Evolutionary conservation across 2,113 vertebrate genomes (phyloP).

Genomic region (Perca fluviatilis): DNA sequence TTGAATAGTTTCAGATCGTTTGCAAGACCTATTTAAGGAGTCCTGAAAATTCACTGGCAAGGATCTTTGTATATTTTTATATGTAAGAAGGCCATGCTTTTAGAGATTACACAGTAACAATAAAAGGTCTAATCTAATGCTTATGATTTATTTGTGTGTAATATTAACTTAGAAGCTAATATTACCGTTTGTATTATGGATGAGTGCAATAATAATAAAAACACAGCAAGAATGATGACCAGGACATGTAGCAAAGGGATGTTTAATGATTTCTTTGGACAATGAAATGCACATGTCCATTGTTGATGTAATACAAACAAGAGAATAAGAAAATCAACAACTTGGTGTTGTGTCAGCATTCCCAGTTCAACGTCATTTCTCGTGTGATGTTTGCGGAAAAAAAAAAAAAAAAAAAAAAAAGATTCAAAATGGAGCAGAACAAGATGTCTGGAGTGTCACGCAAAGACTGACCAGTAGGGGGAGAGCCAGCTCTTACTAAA

Average conservation of each 20-base stretch:
- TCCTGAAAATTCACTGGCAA: constrained; percentile 59
- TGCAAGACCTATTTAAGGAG: constrained; percentile 62
- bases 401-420: constrained; percentile 6
- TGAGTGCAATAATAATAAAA: constrained; percentile 53
- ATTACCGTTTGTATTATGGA: constrained; percentile 65
- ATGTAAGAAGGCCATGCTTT: constrained; percentile 74
- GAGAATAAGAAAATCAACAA: constrained; percentile 72
- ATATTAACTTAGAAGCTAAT: constrained; percentile 76
- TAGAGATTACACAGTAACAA: constrained; percentile 63
- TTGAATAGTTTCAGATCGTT: constrained; percentile 50
- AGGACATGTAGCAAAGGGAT: constrained; percentile 84
- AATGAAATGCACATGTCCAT: constrained; percentile 83
- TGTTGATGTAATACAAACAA: constrained; percentile 79
- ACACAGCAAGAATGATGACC: constrained; percentile 82
- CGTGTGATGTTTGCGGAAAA: constrained; percentile 10
- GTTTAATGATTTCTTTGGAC: constrained; percentile 85
- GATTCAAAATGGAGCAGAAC: constrained; percentile 61
- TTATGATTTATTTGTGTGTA: constrained; percentile 53
- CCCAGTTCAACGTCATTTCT: constrained; percentile 68
- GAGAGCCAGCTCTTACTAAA: constrained; percentile 69
- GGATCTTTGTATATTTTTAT: constrained; percentile 62
- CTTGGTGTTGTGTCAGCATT: constrained; percentile 65
- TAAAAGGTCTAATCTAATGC: constrained; percentile 50
- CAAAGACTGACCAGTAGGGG: constrained; percentile 69
- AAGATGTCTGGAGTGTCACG: constrained; percentile 56